Evolutionary conservation across 2,888 invertebrate genomes (phyloP).

Genomic region (Drosophila eohydei): DNA sequence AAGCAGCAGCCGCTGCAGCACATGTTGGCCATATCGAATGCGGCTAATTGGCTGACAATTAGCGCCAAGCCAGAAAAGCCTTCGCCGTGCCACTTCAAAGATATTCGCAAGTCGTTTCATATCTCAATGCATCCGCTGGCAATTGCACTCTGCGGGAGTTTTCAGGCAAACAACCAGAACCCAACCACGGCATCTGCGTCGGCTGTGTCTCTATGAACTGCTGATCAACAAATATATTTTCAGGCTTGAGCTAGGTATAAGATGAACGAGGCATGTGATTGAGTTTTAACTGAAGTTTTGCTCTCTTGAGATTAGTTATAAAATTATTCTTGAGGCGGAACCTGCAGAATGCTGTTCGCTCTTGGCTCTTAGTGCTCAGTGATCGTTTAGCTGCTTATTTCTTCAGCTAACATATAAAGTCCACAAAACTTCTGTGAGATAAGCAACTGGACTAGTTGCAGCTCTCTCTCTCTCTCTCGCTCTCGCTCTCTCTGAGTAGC

Average conservation of each 20-base stretch:
- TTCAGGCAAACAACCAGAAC: neutral
- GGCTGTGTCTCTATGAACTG: neutral
- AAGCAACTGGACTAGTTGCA: neutral
- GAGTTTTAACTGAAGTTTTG: no score
- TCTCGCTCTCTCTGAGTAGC: no score
- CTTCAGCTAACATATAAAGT: no score
- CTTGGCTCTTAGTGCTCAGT: no score
- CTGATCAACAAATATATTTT: neutral
- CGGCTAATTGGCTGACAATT: constrained; percentile 30
- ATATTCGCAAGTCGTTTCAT: constrained; percentile 1
- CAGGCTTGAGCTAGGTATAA: no score
- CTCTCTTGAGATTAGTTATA: no score
- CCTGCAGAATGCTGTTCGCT: no score
- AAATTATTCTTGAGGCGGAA: no score
- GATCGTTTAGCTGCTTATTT: no score
- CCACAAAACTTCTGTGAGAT: neutral
- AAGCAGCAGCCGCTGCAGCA: constrained; percentile 12
- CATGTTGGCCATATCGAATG: neutral
- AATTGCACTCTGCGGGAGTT: neutral
- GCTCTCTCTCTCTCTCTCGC: neutral
- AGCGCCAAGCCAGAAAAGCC: constrained; percentile 4
- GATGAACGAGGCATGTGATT: no score
- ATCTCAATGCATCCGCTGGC: neutral
- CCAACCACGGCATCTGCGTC: neutral
- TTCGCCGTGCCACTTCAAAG: constrained; percentile 2